Conservation (phyloP, 2,113 vertebrate genomes). For the Sarotherodon lohbergeri region DNA sequence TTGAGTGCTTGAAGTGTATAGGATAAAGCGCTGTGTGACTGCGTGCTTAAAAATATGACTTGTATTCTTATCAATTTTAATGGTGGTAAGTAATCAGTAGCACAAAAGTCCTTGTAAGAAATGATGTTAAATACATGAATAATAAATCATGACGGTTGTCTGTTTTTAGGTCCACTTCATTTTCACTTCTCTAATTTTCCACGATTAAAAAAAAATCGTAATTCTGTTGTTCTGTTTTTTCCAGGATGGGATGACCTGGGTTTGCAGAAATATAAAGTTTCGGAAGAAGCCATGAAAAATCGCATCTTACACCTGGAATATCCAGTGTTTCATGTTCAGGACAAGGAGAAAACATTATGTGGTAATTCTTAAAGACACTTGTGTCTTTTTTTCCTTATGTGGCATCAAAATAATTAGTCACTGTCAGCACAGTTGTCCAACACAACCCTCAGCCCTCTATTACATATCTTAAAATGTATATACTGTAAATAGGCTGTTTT, state of each 20-base stretch:
- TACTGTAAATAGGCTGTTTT: slow-evolving; percentile 28
- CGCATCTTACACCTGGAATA: background rate
- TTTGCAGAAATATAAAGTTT: slow-evolving; percentile 65
- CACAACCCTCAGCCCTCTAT: background rate
- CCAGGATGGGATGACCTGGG: slow-evolving; percentile 75
- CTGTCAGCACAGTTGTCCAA: background rate
- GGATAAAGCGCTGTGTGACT: background rate
- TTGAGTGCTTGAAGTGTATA: background rate
- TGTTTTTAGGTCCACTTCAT: background rate
- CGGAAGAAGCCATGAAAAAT: slow-evolving; percentile 16
- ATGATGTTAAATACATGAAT: background rate
- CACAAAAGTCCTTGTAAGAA: background rate
- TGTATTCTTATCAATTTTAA: background rate
- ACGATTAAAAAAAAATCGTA: background rate
- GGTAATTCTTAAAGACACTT: background rate
- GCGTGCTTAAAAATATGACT: background rate
- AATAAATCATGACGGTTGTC: background rate
- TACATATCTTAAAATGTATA: slow-evolving; percentile 14
- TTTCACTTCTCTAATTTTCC: background rate
- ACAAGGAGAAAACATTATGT: background rate
- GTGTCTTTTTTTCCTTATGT: background rate
- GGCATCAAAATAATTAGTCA: background rate
- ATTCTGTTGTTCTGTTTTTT: background rate
- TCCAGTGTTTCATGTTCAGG: background rate
- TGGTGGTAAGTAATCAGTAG: background rate